phyloP scores from a whole-genome alignment of 2,888 invertebrate species.

The Stegophylla sp. region DNA sequence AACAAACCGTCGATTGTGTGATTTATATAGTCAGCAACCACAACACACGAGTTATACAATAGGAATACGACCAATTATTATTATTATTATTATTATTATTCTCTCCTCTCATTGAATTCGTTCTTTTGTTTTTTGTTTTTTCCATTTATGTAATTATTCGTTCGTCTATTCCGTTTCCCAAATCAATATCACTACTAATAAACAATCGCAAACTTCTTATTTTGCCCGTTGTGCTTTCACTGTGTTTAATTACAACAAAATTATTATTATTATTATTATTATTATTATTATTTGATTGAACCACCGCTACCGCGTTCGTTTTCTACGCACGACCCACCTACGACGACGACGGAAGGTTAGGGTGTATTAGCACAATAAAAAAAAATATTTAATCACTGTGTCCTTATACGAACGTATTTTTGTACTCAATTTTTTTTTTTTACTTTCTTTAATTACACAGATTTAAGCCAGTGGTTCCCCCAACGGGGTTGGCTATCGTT shows the following conservation, averaged over 20 bases:
- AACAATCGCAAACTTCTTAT: background rate
- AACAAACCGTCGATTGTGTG: conserved; percentile 33
- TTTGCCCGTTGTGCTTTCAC: conserved; percentile 34
- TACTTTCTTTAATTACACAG: no score
- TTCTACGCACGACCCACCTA: conserved; percentile 7
- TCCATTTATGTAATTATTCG: background rate
- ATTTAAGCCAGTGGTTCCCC: no score
- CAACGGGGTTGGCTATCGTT: no score
- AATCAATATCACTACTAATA: conserved; percentile 15
- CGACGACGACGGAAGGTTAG: no score
- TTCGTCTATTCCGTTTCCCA: conserved; percentile 29
- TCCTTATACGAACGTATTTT: no score
- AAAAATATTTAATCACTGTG: no score
- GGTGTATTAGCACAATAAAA: no score
- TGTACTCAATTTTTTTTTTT: no score
- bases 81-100: background rate
- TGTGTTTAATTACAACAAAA: conserved; percentile 13
- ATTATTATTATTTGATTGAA: background rate
- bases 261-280: no score
- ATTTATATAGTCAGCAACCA: conserved; percentile 10
- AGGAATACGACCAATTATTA: conserved; percentile 9
- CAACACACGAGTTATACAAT: conserved; percentile 6
- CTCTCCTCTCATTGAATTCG: background rate
- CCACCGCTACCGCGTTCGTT: background rate
- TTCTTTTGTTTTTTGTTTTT: conserved; percentile 16